These are phyloP conservation scores for Tachycineta bicolor DNA, from an alignment of 2,113 vertebrate genomes.

Conservation along the genomic window DNA sequence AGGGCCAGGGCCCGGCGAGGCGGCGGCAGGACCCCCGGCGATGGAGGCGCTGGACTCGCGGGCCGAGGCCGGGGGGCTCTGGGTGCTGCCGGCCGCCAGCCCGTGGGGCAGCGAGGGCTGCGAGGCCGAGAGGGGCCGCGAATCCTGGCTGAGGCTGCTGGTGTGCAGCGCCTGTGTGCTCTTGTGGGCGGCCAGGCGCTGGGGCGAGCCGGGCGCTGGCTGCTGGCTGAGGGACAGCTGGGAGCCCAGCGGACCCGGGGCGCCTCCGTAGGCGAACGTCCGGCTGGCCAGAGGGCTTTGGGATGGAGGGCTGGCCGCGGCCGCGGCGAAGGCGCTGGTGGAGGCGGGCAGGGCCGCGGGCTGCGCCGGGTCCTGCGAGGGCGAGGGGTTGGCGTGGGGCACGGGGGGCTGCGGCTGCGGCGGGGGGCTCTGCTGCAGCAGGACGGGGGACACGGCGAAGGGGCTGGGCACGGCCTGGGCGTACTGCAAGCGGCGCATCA, in stretches of 20 bases:
- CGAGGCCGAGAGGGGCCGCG: conserved; percentile 88
- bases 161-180: conserved; percentile 86
- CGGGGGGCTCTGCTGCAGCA: conserved; percentile 77
- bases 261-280: conserved; percentile 80
- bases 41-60: conserved; percentile 84
- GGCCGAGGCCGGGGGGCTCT: conserved; percentile 80
- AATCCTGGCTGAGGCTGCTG: conserved; percentile 87
- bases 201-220: conserved; percentile 74
- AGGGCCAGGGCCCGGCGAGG: neutral
- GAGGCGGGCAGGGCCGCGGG: neutral
- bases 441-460: conserved; percentile 79
- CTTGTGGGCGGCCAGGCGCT: conserved; percentile 80
- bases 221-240: conserved; percentile 88
- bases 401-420: conserved; percentile 69
- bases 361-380: conserved; percentile 61
- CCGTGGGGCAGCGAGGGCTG: conserved; percentile 93
- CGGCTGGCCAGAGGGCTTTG: conserved; percentile 84
- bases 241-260: conserved; percentile 78
- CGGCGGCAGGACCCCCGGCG: conserved; percentile 40
- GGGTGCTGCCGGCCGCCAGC: conserved; percentile 66
- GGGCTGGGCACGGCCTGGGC: conserved; percentile 82
- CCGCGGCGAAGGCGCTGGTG: conserved; percentile 73
- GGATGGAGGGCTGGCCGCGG: conserved; percentile 78
- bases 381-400: conserved; percentile 70
- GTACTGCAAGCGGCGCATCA: conserved; percentile 87